phyloP scores from a whole-genome alignment of 2,888 invertebrate genomes.

The Hartigia nigra region DNA sequence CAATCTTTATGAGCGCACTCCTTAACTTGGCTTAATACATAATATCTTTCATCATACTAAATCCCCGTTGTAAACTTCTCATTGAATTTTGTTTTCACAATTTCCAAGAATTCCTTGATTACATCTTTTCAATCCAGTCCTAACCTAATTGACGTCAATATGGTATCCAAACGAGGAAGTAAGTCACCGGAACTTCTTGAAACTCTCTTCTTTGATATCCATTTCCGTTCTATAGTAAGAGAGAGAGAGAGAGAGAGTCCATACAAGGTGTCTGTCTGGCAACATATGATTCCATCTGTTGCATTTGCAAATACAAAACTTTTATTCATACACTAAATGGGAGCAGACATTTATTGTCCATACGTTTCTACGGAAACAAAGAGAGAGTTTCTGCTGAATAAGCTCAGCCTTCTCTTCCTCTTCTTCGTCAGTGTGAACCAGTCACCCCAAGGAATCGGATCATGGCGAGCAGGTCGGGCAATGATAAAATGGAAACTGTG shows the following conservation, averaged over 20 bases:
- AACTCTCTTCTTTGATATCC: background rate
- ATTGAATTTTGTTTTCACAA: background rate
- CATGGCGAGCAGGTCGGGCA: background rate
- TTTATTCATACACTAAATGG: background rate
- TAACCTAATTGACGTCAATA: background rate
- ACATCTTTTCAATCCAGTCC: background rate
- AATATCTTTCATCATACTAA: background rate
- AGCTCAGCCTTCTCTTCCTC: background rate
- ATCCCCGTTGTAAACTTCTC: background rate
- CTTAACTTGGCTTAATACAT: background rate
- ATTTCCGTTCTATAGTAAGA: background rate
- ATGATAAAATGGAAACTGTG: slow-evolving; percentile 1
- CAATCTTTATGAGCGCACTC: background rate
- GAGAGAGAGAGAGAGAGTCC: background rate
- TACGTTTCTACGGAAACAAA: background rate
- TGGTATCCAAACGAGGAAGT: background rate
- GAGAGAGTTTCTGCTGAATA: background rate
- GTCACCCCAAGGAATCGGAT: background rate
- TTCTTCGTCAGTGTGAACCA: background rate
- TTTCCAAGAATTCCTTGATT: background rate
- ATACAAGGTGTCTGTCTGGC: background rate
- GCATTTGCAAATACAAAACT: background rate
- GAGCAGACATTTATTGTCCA: background rate
- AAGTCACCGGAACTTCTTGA: background rate
- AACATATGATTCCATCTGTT: background rate